These are phyloP conservation scores for Sinohyriopsis cumingii DNA, from an alignment of 2,888 invertebrate genomes.

Conservation along the genomic window DNA sequence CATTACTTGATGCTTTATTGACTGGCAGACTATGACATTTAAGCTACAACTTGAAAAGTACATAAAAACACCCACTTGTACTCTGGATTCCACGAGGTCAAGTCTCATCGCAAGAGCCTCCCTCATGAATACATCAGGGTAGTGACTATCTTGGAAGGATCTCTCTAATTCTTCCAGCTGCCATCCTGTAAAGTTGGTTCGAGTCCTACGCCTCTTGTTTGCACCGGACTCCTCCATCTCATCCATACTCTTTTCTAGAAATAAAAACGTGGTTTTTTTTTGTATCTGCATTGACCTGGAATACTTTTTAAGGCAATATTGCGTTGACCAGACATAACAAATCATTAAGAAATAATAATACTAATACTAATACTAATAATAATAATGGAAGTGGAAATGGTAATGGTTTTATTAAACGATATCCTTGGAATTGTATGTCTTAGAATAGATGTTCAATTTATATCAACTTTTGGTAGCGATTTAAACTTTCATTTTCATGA, in stretches of 20 bases:
- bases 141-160: constrained; percentile 95
- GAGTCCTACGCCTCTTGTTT: constrained; percentile 66
- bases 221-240: constrained; percentile 55
- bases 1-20: too few relatives aligned
- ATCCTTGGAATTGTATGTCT: too few relatives aligned
- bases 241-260: constrained; percentile 41
- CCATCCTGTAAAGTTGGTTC: constrained; percentile 79
- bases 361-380: constrained; percentile 11
- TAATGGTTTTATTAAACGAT: neutral
- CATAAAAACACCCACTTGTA: constrained; percentile 85
- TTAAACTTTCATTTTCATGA: too few relatives aligned
- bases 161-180: constrained; percentile 85
- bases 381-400: constrained; percentile 1
- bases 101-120: constrained; percentile 96
- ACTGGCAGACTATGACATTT: too few relatives aligned
- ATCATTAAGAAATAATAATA: constrained; percentile 6
- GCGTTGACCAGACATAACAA: neutral
- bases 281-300: too few relatives aligned
- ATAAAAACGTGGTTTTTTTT: neutral
- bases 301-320: neutral
- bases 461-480: too few relatives aligned
- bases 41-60: too few relatives aligned
- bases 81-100: constrained; percentile 97
- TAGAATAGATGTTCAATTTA: too few relatives aligned
- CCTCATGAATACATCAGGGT: constrained; percentile 99